Evolutionary conservation across 2,113 vertebrate genomes (phyloP).

Genomic region (mouse (Mus musculus)): GRCm39 chr4:141250501-141251000

Average conservation of each 20-base stretch:
- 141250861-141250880: not conserved
- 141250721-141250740: not conserved
- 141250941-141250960: not conserved
- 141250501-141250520: not conserved
- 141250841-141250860: conserved; percentile 45
- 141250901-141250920: not conserved
- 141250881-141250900: not conserved
- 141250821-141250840: conserved; percentile 53
- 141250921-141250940: not conserved
- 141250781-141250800: conserved; percentile 44
- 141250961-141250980: not conserved
- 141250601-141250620: not conserved
- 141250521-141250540: not conserved
- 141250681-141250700: not conserved
- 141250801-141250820: conserved; percentile 37
- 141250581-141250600: no score
- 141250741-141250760: not conserved
- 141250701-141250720: fast-evolving
- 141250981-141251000: not conserved
- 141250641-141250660: not conserved
- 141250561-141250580: not conserved
- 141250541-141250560: no score
- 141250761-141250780: conserved; percentile 3
- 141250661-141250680: not conserved
- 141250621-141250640: no score